These are phyloP conservation scores for Blennius ocellaris DNA, from an alignment of 2,113 vertebrate genomes.

Conservation along the genomic window DNA sequence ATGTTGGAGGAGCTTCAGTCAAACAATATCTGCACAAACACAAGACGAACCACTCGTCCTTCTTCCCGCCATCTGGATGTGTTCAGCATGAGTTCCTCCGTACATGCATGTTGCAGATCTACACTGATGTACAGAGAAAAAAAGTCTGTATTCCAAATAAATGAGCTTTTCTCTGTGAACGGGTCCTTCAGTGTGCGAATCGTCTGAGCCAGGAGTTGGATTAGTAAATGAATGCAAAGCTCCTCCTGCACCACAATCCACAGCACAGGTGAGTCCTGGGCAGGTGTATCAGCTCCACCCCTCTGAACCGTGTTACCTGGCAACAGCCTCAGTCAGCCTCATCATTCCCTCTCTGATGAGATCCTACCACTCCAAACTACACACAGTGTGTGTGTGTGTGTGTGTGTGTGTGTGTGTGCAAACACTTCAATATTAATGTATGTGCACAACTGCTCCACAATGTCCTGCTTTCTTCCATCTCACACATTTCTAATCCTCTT, in stretches of 20 bases:
- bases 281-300: too few relatives aligned
- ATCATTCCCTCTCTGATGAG: too few relatives aligned
- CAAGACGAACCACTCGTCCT: too few relatives aligned
- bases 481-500: slow-evolving; percentile 46
- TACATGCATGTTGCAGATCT: too few relatives aligned
- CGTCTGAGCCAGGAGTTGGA: slow-evolving; percentile 59
- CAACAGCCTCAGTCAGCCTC: neutral
- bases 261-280: slow-evolving; percentile 51
- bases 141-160: neutral
- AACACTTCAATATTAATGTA: neutral
- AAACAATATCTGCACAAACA: too few relatives aligned
- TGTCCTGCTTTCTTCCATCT: slow-evolving; percentile 11
- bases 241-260: slow-evolving; percentile 20
- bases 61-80: too few relatives aligned
- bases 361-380: too few relatives aligned
- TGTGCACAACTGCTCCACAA: neutral
- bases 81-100: too few relatives aligned
- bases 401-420: neutral
- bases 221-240: slow-evolving; percentile 68
- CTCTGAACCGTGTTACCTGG: neutral
- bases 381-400: too few relatives aligned
- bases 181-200: slow-evolving; percentile 44
- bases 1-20: too few relatives aligned
- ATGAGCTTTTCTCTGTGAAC: slow-evolving; percentile 20
- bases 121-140: neutral